phyloP scores from a whole-genome alignment of 2,888 invertebrate genomes.

The Melieria omissa region DNA sequence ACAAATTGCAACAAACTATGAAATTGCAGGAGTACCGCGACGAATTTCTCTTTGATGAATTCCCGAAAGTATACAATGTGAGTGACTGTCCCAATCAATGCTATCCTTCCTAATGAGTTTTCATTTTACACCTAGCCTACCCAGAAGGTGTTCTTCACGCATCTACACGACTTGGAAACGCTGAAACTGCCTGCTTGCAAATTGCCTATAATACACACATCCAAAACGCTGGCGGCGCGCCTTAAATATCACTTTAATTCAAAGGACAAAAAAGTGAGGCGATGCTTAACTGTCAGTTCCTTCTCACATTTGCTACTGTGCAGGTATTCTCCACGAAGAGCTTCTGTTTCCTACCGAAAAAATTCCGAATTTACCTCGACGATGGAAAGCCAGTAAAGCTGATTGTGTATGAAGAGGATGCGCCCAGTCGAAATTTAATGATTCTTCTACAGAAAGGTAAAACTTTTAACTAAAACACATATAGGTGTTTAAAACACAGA shows the following conservation, averaged over 20 bases:
- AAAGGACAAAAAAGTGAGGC: conserved; percentile 34
- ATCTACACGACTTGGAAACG: conserved; percentile 37
- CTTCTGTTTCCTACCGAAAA: conserved; percentile 35
- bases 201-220: conserved; percentile 42
- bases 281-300: not conserved
- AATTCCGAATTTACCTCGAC: conserved; percentile 10
- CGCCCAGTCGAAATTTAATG: conserved; percentile 37
- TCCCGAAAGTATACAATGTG: conserved; percentile 39
- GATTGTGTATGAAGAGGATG: conserved; percentile 37
- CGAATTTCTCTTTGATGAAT: conserved; percentile 41
- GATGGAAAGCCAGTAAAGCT: conserved; percentile 19
- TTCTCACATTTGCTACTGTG: not conserved
- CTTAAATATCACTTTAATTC: conserved; percentile 31
- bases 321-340: conserved; percentile 33
- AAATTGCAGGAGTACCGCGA: conserved; percentile 40
- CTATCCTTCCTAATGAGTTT: not conserved
- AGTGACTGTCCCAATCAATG: not conserved
- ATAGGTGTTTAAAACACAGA: too few species aligned
- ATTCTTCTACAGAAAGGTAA: conserved; percentile 40
- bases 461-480: not conserved
- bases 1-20: conserved; percentile 25
- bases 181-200: conserved; percentile 32
- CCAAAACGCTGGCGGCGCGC: conserved; percentile 29
- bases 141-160: conserved; percentile 42
- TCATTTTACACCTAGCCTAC: conserved; percentile 33